Conservation (phyloP, 2,113 vertebrate genomes). For the Cinclus cinclus region DNA sequence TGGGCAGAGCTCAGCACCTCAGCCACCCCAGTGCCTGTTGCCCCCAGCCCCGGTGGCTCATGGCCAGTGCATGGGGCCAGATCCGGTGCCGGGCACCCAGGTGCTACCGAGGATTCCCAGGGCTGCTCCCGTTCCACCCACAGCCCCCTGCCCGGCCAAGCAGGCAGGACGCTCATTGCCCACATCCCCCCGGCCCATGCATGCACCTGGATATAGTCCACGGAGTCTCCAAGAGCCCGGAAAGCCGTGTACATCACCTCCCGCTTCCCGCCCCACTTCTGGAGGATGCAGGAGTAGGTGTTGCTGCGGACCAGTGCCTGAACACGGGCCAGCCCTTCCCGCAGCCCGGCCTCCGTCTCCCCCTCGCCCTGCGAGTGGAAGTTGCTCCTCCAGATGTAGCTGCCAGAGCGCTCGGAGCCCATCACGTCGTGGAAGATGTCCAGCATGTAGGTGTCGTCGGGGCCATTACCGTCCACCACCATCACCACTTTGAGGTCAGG, state of each 20-base stretch:
- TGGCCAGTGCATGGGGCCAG: accelerated
- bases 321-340: constrained; percentile 74
- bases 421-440: constrained; percentile 96
- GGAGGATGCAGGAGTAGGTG: constrained; percentile 91
- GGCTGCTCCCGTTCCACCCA: not conserved
- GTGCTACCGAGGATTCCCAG: accelerated
- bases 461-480: constrained; percentile 93
- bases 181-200: not conserved
- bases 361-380: constrained; percentile 82
- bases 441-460: constrained; percentile 95
- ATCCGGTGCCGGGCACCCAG: not conserved
- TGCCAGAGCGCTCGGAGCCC: constrained; percentile 82
- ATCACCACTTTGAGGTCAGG: constrained; percentile 92
- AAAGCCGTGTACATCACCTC: constrained; percentile 99
- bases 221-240: constrained; percentile 89
- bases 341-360: constrained; percentile 67
- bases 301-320: constrained; percentile 80
- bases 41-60: not conserved
- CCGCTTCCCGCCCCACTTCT: constrained; percentile 97
- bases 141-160: accelerated
- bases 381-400: constrained; percentile 92
- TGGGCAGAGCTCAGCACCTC: not conserved
- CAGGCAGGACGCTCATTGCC: accelerated
- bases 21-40: not conserved
- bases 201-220: constrained; percentile 95